phyloP scores from a whole-genome alignment of 2,888 invertebrate species.

The Pogonocherus hispidulus region DNA sequence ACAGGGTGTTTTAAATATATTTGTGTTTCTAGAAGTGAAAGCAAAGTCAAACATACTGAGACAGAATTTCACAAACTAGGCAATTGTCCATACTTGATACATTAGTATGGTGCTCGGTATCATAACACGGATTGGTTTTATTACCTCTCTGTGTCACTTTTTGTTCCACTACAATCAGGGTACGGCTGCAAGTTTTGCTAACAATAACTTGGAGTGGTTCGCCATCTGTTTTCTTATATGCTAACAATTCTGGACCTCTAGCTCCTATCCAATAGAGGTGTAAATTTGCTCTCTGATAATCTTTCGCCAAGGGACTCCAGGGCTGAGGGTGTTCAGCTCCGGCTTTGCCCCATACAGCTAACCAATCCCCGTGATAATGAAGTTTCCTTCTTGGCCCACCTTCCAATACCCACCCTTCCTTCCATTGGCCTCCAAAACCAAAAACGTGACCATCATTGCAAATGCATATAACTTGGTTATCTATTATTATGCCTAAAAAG shows the following conservation, averaged over 20 bases:
- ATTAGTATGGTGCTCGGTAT: too few species aligned
- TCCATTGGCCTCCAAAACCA: conserved; percentile 69
- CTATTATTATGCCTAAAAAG: conserved; percentile 59
- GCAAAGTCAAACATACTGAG: too few species aligned
- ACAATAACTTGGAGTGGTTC: conserved; percentile 89
- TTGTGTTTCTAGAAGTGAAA: too few species aligned
- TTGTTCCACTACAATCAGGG: conserved; percentile 85
- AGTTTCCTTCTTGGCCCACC: conserved; percentile 65
- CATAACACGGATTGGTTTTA: too few species aligned
- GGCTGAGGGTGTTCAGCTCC: conserved; percentile 91
- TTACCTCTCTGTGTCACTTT: conserved; percentile 77
- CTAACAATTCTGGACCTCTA: conserved; percentile 79
- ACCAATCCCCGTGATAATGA: conserved; percentile 67
- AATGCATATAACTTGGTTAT: conserved; percentile 63
- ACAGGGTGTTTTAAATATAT: too few species aligned
- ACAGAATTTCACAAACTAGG: too few species aligned
- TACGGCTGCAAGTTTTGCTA: conserved; percentile 78
- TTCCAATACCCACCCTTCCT: conserved; percentile 69
- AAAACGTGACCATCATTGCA: conserved; percentile 66
- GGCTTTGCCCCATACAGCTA: conserved; percentile 89
- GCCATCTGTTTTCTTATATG: conserved; percentile 88
- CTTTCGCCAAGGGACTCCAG: conserved; percentile 87
- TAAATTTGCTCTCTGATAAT: conserved; percentile 90
- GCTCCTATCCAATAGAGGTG: conserved; percentile 77
- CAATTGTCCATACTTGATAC: too few species aligned